Conservation (phyloP, 2,113 vertebrate genomes). For the Azemiops feae region DNA sequence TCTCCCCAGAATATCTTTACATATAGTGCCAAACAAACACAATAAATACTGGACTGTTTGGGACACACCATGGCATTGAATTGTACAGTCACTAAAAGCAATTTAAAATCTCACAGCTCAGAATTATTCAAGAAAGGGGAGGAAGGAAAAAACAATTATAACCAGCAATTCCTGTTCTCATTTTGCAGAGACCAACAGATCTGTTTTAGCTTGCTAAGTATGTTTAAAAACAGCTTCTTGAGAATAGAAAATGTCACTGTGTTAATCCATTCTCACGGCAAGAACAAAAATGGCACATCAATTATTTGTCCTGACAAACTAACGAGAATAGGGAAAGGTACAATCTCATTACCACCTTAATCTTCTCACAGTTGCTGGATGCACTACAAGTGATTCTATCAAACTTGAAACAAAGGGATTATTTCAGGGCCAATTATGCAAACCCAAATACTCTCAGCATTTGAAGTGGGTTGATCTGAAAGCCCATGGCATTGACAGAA, state of each 20-base stretch:
- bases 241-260: slow-evolving; percentile 19
- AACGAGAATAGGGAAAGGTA: slow-evolving; percentile 41
- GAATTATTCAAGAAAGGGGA: not conserved
- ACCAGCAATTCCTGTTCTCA: not conserved
- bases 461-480: slow-evolving; percentile 38
- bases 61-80: not conserved
- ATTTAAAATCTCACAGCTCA: not conserved
- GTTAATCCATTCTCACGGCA: slow-evolving; percentile 32
- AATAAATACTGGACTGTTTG: not conserved
- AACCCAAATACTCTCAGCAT: slow-evolving; percentile 22
- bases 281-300: slow-evolving; percentile 46
- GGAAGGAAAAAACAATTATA: not conserved
- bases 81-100: not conserved
- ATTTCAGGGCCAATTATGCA: slow-evolving; percentile 52
- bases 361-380: slow-evolving; percentile 54
- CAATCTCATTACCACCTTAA: slow-evolving; percentile 61
- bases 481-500: not conserved
- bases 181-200: not conserved
- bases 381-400: slow-evolving; percentile 52
- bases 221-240: slow-evolving; percentile 12
- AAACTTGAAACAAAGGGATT: slow-evolving; percentile 54
- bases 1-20: not conserved
- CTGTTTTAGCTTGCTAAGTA: slow-evolving; percentile 9
- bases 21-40: not conserved
- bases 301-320: slow-evolving; percentile 55